phyloP scores from a whole-genome alignment of 2,888 invertebrate species.

The Troides oblongomaculatus region DNA sequence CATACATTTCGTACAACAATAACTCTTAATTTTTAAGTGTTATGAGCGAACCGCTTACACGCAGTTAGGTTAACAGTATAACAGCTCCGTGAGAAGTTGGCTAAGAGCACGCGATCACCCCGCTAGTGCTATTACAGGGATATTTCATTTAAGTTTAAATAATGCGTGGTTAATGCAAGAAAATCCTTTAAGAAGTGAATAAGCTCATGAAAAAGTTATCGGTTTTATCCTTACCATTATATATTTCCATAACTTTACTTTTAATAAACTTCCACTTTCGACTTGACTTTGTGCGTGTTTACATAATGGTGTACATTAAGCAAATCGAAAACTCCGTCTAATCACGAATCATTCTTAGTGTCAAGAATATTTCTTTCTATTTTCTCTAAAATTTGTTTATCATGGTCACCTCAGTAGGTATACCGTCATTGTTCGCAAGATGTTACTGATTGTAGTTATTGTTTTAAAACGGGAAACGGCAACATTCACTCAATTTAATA shows the following conservation, averaged over 20 bases:
- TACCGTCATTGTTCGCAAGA: conserved; percentile 74
- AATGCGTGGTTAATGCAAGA: neutral
- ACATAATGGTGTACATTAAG: neutral
- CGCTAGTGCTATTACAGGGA: conserved; percentile 32
- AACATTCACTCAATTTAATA: conserved; percentile 74
- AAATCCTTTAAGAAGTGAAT: neutral
- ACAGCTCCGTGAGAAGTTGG: conserved; percentile 73
- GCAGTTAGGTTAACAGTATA: conserved; percentile 74
- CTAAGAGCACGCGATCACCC: conserved; percentile 55
- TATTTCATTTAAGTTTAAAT: neutral
- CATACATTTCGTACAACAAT: conserved; percentile 75
- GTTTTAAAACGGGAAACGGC: conserved; percentile 73
- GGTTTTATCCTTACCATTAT: too few relatives aligned
- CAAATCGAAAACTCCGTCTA: neutral
- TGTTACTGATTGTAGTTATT: conserved; percentile 73
- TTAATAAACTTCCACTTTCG: neutral
- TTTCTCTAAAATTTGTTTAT: neutral
- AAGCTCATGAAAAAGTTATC: too few relatives aligned
- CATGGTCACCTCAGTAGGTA: conserved; percentile 52
- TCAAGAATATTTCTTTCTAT: neutral
- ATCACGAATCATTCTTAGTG: neutral
- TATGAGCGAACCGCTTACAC: conserved; percentile 73
- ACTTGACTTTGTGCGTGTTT: neutral
- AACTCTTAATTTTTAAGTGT: conserved; percentile 77
- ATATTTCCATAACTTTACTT: neutral